Evolutionary conservation across 2,113 vertebrate genomes (phyloP), one percentile per base, ranked within the genome.

Genomic region (Helogale parvula): DNA sequence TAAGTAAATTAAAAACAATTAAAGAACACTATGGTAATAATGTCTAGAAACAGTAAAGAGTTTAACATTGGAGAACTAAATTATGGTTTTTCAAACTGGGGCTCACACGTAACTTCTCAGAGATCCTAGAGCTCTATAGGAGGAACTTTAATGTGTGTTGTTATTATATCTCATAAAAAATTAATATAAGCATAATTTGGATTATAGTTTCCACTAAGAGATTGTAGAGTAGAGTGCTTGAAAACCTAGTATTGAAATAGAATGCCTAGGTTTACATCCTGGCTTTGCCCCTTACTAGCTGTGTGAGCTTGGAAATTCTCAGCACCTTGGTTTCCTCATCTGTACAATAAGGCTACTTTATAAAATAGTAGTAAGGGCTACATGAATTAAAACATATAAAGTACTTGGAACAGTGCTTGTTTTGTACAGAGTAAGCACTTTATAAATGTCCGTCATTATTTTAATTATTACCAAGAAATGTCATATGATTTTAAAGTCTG

Each of bases 161-260:
- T 94, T 83, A 93, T 83, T 74, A 45, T 60, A 92, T 33, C 76
- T 93, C 31, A 92, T 93, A 35, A 90, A 90, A 96, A 95, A 68
- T 82, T 80, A 88, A 91, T 65, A 68, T 47, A 85, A 96, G 25
- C 12, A 77, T 77, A 94, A 90, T 94, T 52, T 93, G 45, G 54
- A 69, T 85, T 57, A 57, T 69, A 38, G 13, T 79, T 76, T 8
- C 47, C 38, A 54, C 5, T 33, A 52, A 95, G 38, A 89, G 17
- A 15, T 74, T 74, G 2, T n/a, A 74, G 16, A 54, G 0, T 7
- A 29, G 10, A 83, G 29, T 54, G 33, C 27, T 92, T 88, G 96
- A 74, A 47, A 47, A 23, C 7, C 45, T 69, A 3, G 35, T 84
- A 80, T 87, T 90, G 63, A 38, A 80, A 79, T 33, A 54, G 33